These are phyloP conservation scores for Hirundichthys speculiger DNA, from an alignment of 2,113 vertebrate species.

Conservation along the genomic window DNA sequence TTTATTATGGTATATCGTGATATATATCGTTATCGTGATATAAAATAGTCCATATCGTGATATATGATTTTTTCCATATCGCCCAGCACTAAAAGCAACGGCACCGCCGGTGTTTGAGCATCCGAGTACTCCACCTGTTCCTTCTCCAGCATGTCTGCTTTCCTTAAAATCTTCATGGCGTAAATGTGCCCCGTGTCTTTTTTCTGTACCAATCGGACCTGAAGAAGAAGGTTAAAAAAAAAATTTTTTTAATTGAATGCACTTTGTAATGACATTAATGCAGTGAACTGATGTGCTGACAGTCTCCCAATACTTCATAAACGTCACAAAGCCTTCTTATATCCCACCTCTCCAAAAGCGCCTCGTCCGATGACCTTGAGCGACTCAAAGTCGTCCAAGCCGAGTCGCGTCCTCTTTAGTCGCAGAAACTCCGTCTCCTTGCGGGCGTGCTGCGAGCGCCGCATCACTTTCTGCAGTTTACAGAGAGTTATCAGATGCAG, in stretches of 20 bases:
- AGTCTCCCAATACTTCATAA: too few species aligned
- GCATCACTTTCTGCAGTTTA: constrained; percentile 88
- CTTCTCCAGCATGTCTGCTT: constrained; percentile 98
- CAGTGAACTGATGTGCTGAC: too few species aligned
- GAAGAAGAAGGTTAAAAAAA: constrained; percentile 13
- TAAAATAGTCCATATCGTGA: too few species aligned
- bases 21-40: too few species aligned
- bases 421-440: constrained; percentile 97
- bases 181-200: constrained; percentile 99
- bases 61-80: too few species aligned
- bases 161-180: constrained; percentile 98
- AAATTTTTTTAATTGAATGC: too few species aligned
- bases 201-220: constrained; percentile 98
- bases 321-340: not conserved
- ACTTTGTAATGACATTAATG: too few species aligned
- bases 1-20: too few species aligned
- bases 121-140: constrained; percentile 85
- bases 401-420: constrained; percentile 94
- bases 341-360: constrained; percentile 93
- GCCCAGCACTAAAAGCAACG: too few species aligned
- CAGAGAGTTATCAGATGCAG: not conserved
- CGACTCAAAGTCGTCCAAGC: constrained; percentile 96
- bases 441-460: constrained; percentile 93
- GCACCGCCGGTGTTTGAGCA: not conserved
- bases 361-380: constrained; percentile 98